These are phyloP conservation scores for Amorpha juglandis DNA, from an alignment of 2,888 invertebrate species.

Conservation along the genomic window DNA sequence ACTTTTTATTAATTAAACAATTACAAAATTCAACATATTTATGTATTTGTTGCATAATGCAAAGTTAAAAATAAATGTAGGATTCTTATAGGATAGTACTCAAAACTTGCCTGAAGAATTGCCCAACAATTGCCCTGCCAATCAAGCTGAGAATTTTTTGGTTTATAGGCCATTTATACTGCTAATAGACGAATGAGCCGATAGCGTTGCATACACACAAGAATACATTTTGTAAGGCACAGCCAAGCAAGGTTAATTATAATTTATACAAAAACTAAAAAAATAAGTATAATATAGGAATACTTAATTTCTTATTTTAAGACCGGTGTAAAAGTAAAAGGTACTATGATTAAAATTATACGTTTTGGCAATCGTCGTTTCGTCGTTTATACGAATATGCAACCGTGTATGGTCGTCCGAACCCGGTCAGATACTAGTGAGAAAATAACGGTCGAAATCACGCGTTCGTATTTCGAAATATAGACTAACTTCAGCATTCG, in stretches of 20 bases:
- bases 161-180: background rate
- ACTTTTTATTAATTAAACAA: conserved; percentile 36
- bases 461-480: too few relatives aligned
- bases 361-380: too few relatives aligned
- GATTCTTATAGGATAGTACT: too few relatives aligned
- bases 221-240: conserved; percentile 52
- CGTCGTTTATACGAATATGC: too few relatives aligned
- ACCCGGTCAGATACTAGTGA: too few relatives aligned
- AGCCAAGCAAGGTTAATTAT: conserved; percentile 54
- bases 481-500: too few relatives aligned
- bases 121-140: background rate
- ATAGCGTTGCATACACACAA: conserved; percentile 21
- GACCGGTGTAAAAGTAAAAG: conserved; percentile 30
- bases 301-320: conserved; percentile 32
- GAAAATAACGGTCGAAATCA: too few relatives aligned
- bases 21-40: conserved; percentile 1
- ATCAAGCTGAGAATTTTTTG: background rate
- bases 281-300: conserved; percentile 24
- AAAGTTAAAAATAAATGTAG: background rate
- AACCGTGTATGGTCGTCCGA: too few relatives aligned
- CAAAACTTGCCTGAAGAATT: too few relatives aligned
- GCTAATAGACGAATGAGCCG: background rate
- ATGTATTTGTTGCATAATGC: conserved; percentile 4
- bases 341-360: too few relatives aligned
- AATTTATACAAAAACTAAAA: conserved; percentile 30